Evolutionary conservation across 2,797 vertebrate species (phyloP).

Genomic region (Bovichtus diacanthus): DNA sequence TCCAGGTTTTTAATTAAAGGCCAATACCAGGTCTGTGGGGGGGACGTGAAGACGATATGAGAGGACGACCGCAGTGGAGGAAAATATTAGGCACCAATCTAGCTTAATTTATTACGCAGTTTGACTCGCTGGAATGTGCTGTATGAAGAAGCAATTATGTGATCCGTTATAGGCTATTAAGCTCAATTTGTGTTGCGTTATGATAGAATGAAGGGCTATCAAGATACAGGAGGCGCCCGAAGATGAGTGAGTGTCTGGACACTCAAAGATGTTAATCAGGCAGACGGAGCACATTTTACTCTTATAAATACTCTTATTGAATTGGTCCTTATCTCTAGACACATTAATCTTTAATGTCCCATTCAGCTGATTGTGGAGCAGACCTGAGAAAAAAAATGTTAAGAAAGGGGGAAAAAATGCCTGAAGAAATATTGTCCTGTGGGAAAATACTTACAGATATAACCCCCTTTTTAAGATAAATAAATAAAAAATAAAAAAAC

Average conservation of each 20-base stretch:
- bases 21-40: slow-evolving; percentile 57
- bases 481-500: too few species aligned
- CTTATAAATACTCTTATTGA: slow-evolving; percentile 42
- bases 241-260: slow-evolving; percentile 53
- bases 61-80: slow-evolving; percentile 52
- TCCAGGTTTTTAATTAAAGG: slow-evolving; percentile 86
- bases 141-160: slow-evolving; percentile 73
- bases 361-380: neutral
- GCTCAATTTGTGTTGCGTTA: slow-evolving; percentile 68
- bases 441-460: neutral
- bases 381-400: neutral
- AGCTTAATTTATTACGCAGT: slow-evolving; percentile 70
- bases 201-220: slow-evolving; percentile 72
- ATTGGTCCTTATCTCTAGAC: slow-evolving; percentile 46
- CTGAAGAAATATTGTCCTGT: neutral
- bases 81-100: slow-evolving; percentile 58
- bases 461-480: neutral
- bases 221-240: slow-evolving; percentile 65
- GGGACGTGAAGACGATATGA: slow-evolving; percentile 49
- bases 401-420: neutral
- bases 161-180: slow-evolving; percentile 80
- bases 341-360: slow-evolving; percentile 20
- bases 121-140: slow-evolving; percentile 74
- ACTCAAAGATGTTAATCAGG: slow-evolving; percentile 9
- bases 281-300: slow-evolving; percentile 16